Percentiles rank a stretch among this genome's conserved stretches.
phyloP scores from a whole-genome alignment of 1,140 invertebrate genomes.

The Sitophilus oryzae region DNA sequence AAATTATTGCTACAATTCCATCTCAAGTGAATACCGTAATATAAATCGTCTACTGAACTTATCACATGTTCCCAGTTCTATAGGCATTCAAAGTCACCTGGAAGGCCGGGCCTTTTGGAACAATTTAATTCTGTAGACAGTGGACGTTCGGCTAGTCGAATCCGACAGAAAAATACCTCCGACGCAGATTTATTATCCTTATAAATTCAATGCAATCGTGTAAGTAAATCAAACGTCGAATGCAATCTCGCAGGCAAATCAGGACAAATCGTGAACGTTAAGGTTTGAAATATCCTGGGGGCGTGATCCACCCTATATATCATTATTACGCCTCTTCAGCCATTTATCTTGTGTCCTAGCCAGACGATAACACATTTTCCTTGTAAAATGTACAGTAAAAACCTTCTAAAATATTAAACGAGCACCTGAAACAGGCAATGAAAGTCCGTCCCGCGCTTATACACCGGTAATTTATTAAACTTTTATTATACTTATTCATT shows the following conservation, averaged over 20 bases:
- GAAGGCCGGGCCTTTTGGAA: too few species aligned
- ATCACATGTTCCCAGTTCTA: too few species aligned
- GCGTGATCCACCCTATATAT: conserved; percentile 32
- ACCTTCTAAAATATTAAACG: conserved; percentile 27
- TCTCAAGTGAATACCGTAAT: too few species aligned
- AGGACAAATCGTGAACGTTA: conserved; percentile 31
- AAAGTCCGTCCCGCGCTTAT: conserved; percentile 7
- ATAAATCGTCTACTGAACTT: too few species aligned
- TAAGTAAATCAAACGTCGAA: conserved; percentile 26
- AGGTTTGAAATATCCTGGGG: conserved; percentile 27
- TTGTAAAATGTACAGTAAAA: conserved; percentile 31
- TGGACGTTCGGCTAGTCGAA: too few species aligned
- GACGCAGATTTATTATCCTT: conserved; percentile 22
- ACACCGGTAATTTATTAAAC: conserved; percentile 16
- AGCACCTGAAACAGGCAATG: conserved; percentile 22
- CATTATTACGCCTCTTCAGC: conserved; percentile 33
- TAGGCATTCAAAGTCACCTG: too few species aligned
- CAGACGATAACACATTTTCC: conserved; percentile 32
- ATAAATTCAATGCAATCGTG: conserved; percentile 24
- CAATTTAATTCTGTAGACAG: too few species aligned
- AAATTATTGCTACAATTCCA: too few species aligned
- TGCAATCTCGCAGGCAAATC: conserved; percentile 29
- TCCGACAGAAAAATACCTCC: conserved; percentile 11
- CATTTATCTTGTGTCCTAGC: conserved; percentile 33
- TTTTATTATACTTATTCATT: conserved; percentile 15